phyloP scores from a whole-genome alignment of 64 coral and sea anemone genomes.

The Pachyseris speciosa region DNA sequence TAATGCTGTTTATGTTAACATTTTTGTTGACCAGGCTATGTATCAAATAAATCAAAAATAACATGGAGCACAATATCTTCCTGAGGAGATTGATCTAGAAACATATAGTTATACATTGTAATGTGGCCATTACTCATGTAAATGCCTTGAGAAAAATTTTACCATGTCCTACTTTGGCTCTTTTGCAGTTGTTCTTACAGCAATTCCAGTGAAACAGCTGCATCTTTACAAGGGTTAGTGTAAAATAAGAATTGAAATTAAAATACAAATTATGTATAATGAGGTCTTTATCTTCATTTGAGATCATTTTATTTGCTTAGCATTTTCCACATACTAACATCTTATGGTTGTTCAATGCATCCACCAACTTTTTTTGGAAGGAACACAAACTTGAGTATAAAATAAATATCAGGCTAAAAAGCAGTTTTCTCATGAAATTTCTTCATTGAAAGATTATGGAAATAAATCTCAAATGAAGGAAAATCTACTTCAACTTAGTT shows the following conservation, averaged over 20 bases:
- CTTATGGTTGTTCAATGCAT: slow-evolving; percentile 16
- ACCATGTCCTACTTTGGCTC: slow-evolving; percentile 4
- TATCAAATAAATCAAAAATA: slow-evolving; percentile 5
- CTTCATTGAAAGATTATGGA: slow-evolving; percentile 8
- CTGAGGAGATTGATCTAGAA: neutral
- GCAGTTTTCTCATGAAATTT: slow-evolving; percentile 1
- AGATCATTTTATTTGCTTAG: slow-evolving; percentile 15
- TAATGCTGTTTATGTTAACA: slow-evolving; percentile 24
- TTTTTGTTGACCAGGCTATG: slow-evolving; percentile 14
- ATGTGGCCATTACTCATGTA: neutral
- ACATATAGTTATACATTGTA: neutral
- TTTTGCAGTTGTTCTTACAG: slow-evolving; percentile 25
- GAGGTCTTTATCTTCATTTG: neutral
- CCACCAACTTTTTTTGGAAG: slow-evolving; percentile 1
- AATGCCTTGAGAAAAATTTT: slow-evolving; percentile 15
- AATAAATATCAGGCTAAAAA: neutral
- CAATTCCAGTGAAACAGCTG: slow-evolving; percentile 1
- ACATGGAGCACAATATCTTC: neutral
- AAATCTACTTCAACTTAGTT: too few species aligned
- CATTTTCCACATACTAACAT: neutral
- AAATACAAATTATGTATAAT: slow-evolving; percentile 9
- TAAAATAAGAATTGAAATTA: slow-evolving; percentile 6
- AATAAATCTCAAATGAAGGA: neutral
- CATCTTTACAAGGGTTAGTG: slow-evolving; percentile 1
- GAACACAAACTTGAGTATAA: slow-evolving; percentile 7